Evolutionary conservation across 2,888 invertebrate genomes (phyloP), one percentile per base, ranked within the genome.

Genomic region (Volucella inanis): DNA sequence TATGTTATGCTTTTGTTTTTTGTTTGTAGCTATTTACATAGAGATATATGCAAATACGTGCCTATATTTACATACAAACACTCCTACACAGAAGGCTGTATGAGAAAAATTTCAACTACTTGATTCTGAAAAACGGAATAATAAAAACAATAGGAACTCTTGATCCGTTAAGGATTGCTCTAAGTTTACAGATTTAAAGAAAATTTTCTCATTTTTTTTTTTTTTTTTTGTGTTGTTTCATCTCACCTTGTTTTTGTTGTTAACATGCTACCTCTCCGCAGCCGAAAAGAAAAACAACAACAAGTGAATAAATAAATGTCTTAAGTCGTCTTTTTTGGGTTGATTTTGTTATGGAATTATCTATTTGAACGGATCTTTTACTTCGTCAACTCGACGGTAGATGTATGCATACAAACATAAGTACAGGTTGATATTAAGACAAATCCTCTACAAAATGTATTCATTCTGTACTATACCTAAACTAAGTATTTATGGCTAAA

Each of bases 101-200:
- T 14, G 39, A 64, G 18, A 52, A 62, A 54, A 54, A 54, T 62
- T 54, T 55, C 39, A 64, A 11, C 15, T 55, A 49, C 49, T 54
- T 18, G 15, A 45, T 10, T 22, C 18, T 8, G 8, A 38, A 64
- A 57, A 15, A 67, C 57, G 59, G 67, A 67, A 61, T 52, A 67
- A 74, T 47, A 49, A 39, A 71, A 49, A 18, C 47, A 61, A 61
- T 59, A 47, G 59, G 61, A 22, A 65, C 59, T 61, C 71, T 67
- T 82, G 71, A 82, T 76, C 81, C 71, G 71, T 76, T 67, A 76
- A 76, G 76, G 49, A 59, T 54, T 76, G 18, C 72, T 76, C 61
- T 52, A 71, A 71, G 71, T 76, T 82, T 76, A 49, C 3, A 65
- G 59, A 71, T 59, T 39, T 31, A 31, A 31, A 31, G 31, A 31